These are phyloP conservation scores for Actinernus sp. DNA, from an alignment of 92 coral and sea anemone species.

Conservation along the genomic window DNA sequence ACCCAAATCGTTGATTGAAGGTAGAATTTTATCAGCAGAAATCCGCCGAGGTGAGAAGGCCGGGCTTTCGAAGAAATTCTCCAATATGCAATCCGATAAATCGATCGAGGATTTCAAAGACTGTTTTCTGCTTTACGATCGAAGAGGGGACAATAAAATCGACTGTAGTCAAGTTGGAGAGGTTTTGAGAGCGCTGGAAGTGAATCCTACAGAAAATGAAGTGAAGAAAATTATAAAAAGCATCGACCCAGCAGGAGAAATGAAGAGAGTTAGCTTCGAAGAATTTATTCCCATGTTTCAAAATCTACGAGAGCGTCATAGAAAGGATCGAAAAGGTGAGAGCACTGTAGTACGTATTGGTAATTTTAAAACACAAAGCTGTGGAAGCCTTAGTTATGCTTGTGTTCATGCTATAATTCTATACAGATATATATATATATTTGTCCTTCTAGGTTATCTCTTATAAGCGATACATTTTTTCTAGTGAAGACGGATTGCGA, in stretches of 20 bases:
- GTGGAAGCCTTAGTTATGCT: neutral
- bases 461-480: too few species aligned
- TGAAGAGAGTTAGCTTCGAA: slow-evolving; percentile 82
- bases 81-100: neutral
- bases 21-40: too few species aligned
- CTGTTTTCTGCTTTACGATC: slow-evolving; percentile 83
- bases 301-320: slow-evolving; percentile 80
- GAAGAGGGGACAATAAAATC: slow-evolving; percentile 87
- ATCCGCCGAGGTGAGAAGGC: too few species aligned
- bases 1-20: too few species aligned
- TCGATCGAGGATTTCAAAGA: neutral
- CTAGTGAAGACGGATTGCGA: too few species aligned
- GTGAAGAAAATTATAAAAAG: slow-evolving; percentile 72
- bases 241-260: slow-evolving; percentile 67
- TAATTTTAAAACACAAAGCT: too few species aligned
- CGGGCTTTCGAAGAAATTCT: too few species aligned
- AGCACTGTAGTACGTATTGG: too few species aligned
- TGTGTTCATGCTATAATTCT: too few species aligned
- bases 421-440: too few species aligned
- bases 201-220: slow-evolving; percentile 94
- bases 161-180: slow-evolving; percentile 92
- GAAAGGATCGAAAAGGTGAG: slow-evolving; percentile 66
- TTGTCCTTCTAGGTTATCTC: too few species aligned
- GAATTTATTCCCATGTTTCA: slow-evolving; percentile 91
- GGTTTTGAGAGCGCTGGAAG: slow-evolving; percentile 95